Percentiles rank a stretch among this genome's conserved stretches.
phyloP scores from a whole-genome alignment of 2,113 vertebrate genomes.

The Myxocyprinus asiaticus region DNA sequence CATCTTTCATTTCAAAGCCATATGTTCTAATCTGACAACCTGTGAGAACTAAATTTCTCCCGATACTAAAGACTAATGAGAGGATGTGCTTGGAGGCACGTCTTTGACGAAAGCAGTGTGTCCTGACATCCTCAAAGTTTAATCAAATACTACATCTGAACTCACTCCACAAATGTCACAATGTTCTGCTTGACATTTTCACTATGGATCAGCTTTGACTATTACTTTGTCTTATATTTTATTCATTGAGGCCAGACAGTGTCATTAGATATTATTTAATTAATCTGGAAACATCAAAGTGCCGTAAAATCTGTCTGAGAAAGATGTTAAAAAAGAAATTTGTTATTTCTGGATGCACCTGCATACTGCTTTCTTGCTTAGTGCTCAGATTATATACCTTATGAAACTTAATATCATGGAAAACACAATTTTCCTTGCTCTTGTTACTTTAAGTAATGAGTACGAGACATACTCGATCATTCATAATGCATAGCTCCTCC shows the following conservation, averaged over 20 bases:
- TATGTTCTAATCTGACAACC: neutral
- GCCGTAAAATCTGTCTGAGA: neutral
- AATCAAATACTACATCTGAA: conserved; percentile 29
- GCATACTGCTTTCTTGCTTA: too few species aligned
- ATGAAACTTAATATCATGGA: too few species aligned
- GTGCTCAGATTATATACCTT: too few species aligned
- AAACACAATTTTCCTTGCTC: too few species aligned
- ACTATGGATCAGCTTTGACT: neutral
- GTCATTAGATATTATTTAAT: conserved; percentile 9
- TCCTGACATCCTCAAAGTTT: conserved; percentile 16
- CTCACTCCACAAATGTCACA: conserved; percentile 42
- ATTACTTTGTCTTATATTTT: conserved; percentile 19
- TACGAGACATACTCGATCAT: too few species aligned
- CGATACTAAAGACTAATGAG: neutral
- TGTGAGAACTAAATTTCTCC: neutral
- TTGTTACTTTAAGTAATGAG: too few species aligned
- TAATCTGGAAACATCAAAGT: neutral
- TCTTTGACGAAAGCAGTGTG: neutral
- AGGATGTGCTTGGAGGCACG: conserved; percentile 1
- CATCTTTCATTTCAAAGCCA: neutral
- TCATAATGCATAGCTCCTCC: too few species aligned
- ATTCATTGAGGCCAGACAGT: conserved; percentile 1
- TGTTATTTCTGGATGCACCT: neutral
- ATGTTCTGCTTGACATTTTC: conserved; percentile 48
- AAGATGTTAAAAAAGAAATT: too few species aligned